A percentile compares a stretch with the other conserved stretches of the same genome.
These are phyloP conservation scores for Dione juno DNA, from an alignment of 2,888 invertebrate genomes.

Conservation along the genomic window DNA sequence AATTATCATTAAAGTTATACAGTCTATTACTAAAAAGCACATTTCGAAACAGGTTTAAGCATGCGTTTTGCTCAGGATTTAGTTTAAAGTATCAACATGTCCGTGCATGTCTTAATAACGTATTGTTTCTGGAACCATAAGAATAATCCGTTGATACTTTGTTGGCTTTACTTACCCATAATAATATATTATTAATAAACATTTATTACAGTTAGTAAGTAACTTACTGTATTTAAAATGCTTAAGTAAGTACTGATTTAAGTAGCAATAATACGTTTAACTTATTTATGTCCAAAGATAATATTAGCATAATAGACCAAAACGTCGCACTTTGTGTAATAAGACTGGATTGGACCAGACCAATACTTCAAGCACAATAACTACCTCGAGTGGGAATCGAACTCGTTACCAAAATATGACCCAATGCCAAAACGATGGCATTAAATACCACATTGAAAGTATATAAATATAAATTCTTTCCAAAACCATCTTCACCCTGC, in stretches of 20 bases:
- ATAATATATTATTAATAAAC: too few relatives aligned
- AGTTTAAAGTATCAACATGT: conserved; percentile 33
- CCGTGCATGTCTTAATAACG: conserved; percentile 33
- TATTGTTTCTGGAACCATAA: conserved; percentile 3
- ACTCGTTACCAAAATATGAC: neutral
- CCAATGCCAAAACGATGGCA: neutral
- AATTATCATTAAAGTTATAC: conserved; percentile 15
- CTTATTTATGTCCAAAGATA: too few relatives aligned
- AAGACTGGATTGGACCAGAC: too few relatives aligned
- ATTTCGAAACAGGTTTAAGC: conserved; percentile 37
- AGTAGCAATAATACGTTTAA: too few relatives aligned
- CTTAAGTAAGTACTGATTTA: too few relatives aligned
- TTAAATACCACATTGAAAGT: neutral
- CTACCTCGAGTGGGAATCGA: neutral
- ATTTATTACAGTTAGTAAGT: too few relatives aligned
- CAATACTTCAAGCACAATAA: too few relatives aligned
- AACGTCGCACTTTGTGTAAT: too few relatives aligned
- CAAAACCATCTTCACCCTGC: neutral
- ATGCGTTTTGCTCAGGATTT: conserved; percentile 27
- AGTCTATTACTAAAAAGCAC: conserved; percentile 32
- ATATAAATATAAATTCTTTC: neutral
- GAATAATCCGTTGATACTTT: neutral
- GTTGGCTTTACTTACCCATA: neutral
- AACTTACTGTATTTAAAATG: too few relatives aligned
- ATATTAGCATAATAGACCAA: too few relatives aligned